Conservation (phyloP, 2,797 vertebrate genomes). For the Danio albolineatus region DNA sequence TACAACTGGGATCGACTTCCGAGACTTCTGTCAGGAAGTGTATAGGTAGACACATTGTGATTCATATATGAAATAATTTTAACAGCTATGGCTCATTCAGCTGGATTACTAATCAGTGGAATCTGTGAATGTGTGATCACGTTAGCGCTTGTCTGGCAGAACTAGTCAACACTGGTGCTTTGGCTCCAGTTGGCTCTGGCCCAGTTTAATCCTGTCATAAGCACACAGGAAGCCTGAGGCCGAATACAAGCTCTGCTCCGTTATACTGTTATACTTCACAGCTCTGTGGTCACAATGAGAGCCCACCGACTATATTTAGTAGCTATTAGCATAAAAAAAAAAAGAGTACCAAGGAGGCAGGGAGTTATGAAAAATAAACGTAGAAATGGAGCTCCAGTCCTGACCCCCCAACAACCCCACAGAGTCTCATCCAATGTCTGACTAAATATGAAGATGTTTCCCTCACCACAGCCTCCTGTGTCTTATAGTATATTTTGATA, state of each 20-base stretch:
- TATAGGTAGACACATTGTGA: no score
- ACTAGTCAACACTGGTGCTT: conserved; percentile 32
- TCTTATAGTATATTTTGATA: no score
- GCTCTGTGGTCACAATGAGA: conserved; percentile 40
- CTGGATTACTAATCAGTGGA: conserved; percentile 28
- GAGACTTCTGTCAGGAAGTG: no score
- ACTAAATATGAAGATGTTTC: background rate
- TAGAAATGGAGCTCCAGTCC: background rate
- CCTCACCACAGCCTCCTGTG: background rate
- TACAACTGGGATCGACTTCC: no score
- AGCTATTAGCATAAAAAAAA: conserved; percentile 48
- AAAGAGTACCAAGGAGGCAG: conserved; percentile 52
- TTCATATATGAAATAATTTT: no score
- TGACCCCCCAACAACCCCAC: background rate
- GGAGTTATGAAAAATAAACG: conserved; percentile 9
- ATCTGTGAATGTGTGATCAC: background rate
- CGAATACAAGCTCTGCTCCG: conserved; percentile 24
- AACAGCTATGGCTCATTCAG: conserved; percentile 11
- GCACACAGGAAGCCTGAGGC: conserved; percentile 44
- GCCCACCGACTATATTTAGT: conserved; percentile 44
- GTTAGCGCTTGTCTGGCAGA: conserved; percentile 12
- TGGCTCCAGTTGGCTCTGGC: conserved; percentile 31
- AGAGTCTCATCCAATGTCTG: background rate
- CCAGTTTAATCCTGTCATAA: conserved; percentile 46
- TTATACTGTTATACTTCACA: conserved; percentile 40